Conservation (phyloP, 2,888 invertebrate genomes). For the Pocota personata region DNA sequence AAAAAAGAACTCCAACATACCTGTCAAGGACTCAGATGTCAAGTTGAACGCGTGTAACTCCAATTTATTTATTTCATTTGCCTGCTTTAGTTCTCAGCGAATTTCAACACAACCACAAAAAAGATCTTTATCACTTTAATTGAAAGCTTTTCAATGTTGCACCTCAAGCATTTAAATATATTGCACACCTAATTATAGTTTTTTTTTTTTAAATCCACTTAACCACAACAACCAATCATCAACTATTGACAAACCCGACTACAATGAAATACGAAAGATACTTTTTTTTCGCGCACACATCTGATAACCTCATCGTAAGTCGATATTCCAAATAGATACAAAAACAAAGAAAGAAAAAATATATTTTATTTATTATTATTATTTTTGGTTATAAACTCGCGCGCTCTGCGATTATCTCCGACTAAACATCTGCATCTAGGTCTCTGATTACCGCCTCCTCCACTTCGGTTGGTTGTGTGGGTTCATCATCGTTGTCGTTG, state of each 20-base stretch:
- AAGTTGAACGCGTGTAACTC: too few species aligned
- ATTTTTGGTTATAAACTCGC: conserved; percentile 8
- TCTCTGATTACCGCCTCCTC: background rate
- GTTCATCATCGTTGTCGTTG: conserved; percentile 11
- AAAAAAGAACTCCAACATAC: too few species aligned
- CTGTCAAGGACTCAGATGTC: too few species aligned
- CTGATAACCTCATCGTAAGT: conserved; percentile 40
- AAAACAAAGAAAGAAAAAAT: background rate
- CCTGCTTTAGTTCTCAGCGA: background rate
- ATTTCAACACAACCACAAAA: conserved; percentile 18
- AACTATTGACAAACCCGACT: conserved; percentile 13
- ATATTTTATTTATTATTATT: background rate
- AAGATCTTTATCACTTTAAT: conserved; percentile 17
- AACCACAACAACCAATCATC: conserved; percentile 8
- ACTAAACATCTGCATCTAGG: background rate
- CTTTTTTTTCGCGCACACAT: conserved; percentile 19
- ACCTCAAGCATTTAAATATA: background rate
- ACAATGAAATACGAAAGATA: background rate
- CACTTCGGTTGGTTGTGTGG: background rate
- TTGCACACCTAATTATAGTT: background rate
- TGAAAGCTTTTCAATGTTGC: conserved; percentile 37
- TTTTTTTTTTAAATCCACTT: conserved; percentile 5
- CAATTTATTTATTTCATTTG: background rate
- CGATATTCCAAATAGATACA: conserved; percentile 43
- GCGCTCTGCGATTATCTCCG: background rate